Base-by-base conservation (phyloP, 2,888 invertebrate species). In the Amiota mariae region DNA sequence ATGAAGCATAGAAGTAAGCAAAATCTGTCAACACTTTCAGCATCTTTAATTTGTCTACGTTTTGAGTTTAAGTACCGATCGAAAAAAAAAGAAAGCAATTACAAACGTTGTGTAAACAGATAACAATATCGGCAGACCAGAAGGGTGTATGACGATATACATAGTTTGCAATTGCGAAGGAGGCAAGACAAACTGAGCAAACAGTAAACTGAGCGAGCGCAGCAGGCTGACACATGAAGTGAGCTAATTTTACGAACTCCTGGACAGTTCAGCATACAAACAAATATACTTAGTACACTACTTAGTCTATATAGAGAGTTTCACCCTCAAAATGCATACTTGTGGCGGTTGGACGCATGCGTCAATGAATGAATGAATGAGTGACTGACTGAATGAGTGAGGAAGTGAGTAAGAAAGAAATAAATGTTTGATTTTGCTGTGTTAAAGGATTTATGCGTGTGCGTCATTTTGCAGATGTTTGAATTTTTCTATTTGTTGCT, bases 381-480 rank as follows among this genome's bases (percentile, higher is more conserved):
- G 1, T 54, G 11, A 15, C 11, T 59, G 18, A 20, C 18, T 57
- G 48, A 67, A 49, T 48, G 67, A 51, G n/a, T 54, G n/a, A 15
- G 36, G 36, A 36, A 36, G 54, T 54, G 54, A 15, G n/a, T 54
- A 6, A 15, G 20, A 24, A 24, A 24, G 18, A 20, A 20, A 18
- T 18, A 67, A 20, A 47, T 54, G 20, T 36, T 36, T 36, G 8
- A 2, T 36, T 2, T 36, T 36, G 36, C 9, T 51, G 86, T 87
- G 86, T 86, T 82, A 87, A 87, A 82, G 86, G 87, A 87, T 87
- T 87, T 87, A 87, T 85, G 82, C 81, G 2, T 20, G 64, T 59
- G 80, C 81, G 80, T 85, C 87, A 87, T 85, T 87, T 87, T 82
- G 86, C 86, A 86, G 86, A 86, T 86, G 86, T 87, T 86, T 85